Evolutionary conservation across 1,140 invertebrate genomes (phyloP), one percentile per base, ranked within the genome.

Genomic region (Globodera ellingtonae): DNA sequence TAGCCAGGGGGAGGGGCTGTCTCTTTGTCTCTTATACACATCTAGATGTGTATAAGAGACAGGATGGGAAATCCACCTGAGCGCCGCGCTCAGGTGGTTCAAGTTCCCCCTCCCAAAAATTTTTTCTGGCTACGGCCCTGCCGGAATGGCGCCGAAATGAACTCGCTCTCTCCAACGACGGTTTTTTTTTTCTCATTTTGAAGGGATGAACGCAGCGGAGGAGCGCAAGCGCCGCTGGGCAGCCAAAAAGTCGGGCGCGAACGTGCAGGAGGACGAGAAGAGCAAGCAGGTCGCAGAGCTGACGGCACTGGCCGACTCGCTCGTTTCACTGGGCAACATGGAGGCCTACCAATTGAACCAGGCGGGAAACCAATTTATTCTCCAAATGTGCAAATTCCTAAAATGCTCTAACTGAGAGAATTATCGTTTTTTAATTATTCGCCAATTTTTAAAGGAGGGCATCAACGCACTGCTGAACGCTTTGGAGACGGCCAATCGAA

Each of bases 161-260:
- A 35, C 35, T 35, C 3, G 35, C 35, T 0, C 35, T 35, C 3
- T 35, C 35, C 24, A 24, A 24, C 24, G 24, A 24, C 24, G 1
- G n/a, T n/a, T n/a, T n/a, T 24, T 35, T 35, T 35, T 21, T 24
- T 21, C 8, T 21, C 18, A 8, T 24, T 73, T 82, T 82, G 78
- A 71, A 84, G 85, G 78, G 62, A 65, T 85, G n/a, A 79, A 69
- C 44, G 81, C 81, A n/a, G 85, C 84, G 50, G 83, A 84, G 50
- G 83, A 84, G 67, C 81, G 83, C 48, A 84, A 84, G 56, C 71
- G 52, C 18, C 74, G 83, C 18, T 84, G 83, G 83, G 83, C 85
- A 15, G 83, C 83, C 9, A 84, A 84, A 69, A 84, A 84, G 35
- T 66, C 75, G 13, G 83, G 83, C 13, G 70, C 35, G 18, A 50